Conservation (phyloP, 2,113 vertebrate genomes). For the Lycocorax pyrrhopterus region DNA sequence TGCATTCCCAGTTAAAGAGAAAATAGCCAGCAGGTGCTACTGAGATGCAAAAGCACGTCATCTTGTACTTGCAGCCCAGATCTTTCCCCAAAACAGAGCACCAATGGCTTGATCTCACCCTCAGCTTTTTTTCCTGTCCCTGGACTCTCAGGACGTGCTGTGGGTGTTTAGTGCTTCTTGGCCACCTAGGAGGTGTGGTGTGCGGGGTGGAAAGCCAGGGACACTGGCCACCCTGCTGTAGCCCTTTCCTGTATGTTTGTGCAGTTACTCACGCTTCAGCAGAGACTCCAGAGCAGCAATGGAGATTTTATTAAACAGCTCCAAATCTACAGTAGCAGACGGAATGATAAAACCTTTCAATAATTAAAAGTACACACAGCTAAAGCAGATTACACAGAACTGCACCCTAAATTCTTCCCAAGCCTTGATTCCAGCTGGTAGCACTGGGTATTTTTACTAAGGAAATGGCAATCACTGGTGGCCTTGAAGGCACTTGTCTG, state of each 20-base stretch:
- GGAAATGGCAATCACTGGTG: slow-evolving; percentile 1
- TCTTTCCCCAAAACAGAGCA: background rate
- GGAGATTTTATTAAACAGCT: background rate
- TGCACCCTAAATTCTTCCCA: background rate
- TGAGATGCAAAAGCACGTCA: background rate
- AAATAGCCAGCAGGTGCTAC: background rate
- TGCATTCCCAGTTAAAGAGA: background rate
- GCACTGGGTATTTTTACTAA: background rate
- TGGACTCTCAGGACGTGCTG: background rate
- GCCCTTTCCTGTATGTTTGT: background rate
- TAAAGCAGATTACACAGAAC: background rate
- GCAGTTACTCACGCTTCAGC: background rate
- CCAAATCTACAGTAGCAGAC: background rate
- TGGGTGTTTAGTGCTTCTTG: background rate
- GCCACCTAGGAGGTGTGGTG: background rate
- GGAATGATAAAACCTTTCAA: background rate
- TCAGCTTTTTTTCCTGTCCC: background rate
- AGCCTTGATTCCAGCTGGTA: background rate
- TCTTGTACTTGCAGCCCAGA: background rate
- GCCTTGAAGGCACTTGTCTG: slow-evolving; percentile 11
- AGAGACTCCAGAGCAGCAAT: background rate
- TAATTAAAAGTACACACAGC: background rate
- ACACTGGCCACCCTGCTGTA: background rate
- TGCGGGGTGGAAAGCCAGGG: background rate
- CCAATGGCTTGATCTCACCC: background rate